Evolutionary conservation across 2,888 invertebrate genomes (phyloP), one percentile per base, ranked within the genome.

Genomic region (Eustalomyia histrio): DNA sequence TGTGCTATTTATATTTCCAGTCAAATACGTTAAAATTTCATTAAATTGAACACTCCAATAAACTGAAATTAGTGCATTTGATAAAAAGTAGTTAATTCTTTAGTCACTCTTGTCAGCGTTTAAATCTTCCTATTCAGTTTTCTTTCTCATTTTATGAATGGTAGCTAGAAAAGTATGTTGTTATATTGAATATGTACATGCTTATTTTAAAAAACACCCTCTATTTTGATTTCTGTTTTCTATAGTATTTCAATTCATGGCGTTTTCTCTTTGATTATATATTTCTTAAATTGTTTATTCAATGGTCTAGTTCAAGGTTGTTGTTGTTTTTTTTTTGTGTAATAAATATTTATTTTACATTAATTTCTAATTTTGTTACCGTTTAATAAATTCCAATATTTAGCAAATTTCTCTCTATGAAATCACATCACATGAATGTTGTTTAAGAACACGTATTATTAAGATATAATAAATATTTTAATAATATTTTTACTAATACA

Each of bases 291-390:
- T 33, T 71, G 33, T 60, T 55, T n/a, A 29, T 69, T 39, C 57
- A 65, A 39, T 72, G 67, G 78, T 61, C 67, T 73, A 63, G 78
- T 73, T 79, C 67, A 79, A 79, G 78, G 78, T 73, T 73, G 55
- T n/a, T 39, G 8, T 9, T 29, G 78, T 72, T 73, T 73, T 50
- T n/a, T 39, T 8, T 9, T 29, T 29, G 52, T 69, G 18, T 43
- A 7, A 58, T 50, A 8, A 57, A 18, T 35, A 10, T 50, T 18
- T 60, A n/a, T 47, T 47, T 47, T 12, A 39, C 14, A 39, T 12
- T 39, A 39, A 39, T 8, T 39, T 39, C 39, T 39, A 58, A 29
- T 17, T 21, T 21, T 47, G 14, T 50, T 63, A 29, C 17, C 17
- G 57, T 57, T 57, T 14, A 24, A 16, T 7, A 33, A 10, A n/a